A percentile compares a stretch with the other conserved stretches of the same genome.
Evolutionary conservation across 1,140 invertebrate species (phyloP).

Genomic region (Liolophura sinensis): DNA sequence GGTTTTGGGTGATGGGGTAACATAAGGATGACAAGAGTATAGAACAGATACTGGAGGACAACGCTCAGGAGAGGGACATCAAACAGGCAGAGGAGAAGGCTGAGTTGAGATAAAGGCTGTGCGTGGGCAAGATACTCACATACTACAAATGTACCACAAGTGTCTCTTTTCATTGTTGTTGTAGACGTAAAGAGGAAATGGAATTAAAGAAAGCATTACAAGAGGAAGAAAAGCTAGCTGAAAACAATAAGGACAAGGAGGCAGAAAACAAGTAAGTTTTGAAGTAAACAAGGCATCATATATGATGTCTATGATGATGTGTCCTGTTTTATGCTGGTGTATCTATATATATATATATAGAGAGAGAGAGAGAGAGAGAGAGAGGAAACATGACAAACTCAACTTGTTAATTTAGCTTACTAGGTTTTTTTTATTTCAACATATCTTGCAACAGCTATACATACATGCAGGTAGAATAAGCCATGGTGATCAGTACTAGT

Average conservation of each 20-base stretch:
- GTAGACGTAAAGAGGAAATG: conserved; percentile 40
- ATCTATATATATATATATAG: too few species aligned
- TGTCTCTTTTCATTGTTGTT: background rate
- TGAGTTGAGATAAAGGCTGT: conserved; percentile 15
- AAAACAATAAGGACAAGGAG: conserved; percentile 30
- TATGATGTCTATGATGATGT: background rate
- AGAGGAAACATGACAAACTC: too few species aligned
- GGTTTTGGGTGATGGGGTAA: conserved; percentile 28
- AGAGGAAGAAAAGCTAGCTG: conserved; percentile 35
- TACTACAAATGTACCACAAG: too few species aligned
- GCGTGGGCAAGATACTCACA: too few species aligned
- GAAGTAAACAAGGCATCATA: background rate
- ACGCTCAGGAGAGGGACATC: conserved; percentile 50
- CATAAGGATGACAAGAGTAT: conserved; percentile 56
- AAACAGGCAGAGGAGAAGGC: conserved; percentile 56
- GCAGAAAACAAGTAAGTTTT: conserved; percentile 13
- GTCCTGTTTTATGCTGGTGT: too few species aligned
- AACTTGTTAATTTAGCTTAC: too few species aligned
- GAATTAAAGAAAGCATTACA: conserved; percentile 38
- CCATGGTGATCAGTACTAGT: too few species aligned
- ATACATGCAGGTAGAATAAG: too few species aligned
- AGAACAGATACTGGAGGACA: conserved; percentile 59
- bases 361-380: too few species aligned
- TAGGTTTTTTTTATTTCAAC: too few species aligned
- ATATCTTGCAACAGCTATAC: too few species aligned